Conservation (phyloP, 2,113 vertebrate species). For the Condylura cristata region DNA sequence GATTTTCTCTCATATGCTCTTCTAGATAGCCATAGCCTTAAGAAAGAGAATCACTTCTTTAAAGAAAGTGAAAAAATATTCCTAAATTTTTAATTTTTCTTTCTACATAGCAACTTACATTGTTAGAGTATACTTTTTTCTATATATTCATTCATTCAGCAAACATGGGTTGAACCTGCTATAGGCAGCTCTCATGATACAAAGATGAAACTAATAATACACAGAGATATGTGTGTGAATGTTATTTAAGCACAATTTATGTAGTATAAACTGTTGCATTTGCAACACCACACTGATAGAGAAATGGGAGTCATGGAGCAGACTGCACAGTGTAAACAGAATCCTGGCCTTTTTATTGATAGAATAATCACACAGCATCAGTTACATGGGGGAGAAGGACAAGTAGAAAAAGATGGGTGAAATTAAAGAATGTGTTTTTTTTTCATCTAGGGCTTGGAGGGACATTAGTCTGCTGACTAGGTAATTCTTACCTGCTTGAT, state of each 20-base stretch:
- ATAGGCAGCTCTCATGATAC: not conserved
- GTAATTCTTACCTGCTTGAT: too few relatives aligned
- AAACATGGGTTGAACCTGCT: not conserved
- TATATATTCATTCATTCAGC: not conserved
- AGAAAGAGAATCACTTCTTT: not conserved
- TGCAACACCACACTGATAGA: too few relatives aligned
- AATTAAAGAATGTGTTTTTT: too few relatives aligned
- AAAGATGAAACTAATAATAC: not conserved
- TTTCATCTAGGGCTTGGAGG: too few relatives aligned
- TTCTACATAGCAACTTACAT: not conserved
- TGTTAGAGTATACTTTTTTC: not conserved
- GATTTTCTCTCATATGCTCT: not conserved
- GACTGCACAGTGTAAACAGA: too few relatives aligned
- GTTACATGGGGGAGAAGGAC: too few relatives aligned
- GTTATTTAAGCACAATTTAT: slow-evolving; percentile 21
- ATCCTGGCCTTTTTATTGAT: too few relatives aligned
- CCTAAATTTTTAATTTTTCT: not conserved
- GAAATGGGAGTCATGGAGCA: too few relatives aligned
- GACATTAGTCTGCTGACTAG: too few relatives aligned
- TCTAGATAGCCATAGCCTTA: not conserved
- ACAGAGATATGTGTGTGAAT: not conserved
- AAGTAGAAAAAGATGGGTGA: too few relatives aligned
- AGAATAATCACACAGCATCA: too few relatives aligned
- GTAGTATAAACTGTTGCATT: not conserved
- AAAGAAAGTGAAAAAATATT: slow-evolving; percentile 16